Conservation (phyloP, 2,113 vertebrate species). For the Otocyon megalotis region DNA sequence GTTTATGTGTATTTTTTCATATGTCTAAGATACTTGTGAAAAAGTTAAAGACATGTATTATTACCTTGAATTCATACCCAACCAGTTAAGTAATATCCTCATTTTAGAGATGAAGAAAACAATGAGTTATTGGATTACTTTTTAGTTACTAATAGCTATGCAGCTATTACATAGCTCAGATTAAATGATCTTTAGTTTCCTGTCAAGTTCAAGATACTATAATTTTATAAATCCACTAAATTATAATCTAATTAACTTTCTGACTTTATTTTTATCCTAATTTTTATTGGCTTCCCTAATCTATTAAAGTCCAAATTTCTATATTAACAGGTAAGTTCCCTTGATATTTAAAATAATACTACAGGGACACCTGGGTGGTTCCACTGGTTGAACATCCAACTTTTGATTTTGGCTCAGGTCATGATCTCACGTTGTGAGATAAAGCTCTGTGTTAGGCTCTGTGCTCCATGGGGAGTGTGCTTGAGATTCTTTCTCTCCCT, state of each 20-base stretch:
- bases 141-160: not conserved
- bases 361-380: not conserved
- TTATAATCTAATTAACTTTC: slow-evolving; percentile 20
- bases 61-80: slow-evolving; percentile 21
- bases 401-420: not conserved
- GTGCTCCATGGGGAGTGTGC: not conserved
- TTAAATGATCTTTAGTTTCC: not conserved
- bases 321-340: not conserved
- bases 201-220: not conserved
- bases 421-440: not conserved
- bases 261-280: slow-evolving; percentile 38
- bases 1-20: not conserved
- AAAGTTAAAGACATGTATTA: slow-evolving; percentile 28
- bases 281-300: slow-evolving; percentile 21
- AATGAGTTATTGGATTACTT: not conserved
- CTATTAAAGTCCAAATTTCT: not conserved
- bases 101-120: slow-evolving; percentile 25
- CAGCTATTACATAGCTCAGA: not conserved
- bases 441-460: not conserved
- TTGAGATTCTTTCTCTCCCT: not conserved
- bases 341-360: not conserved
- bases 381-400: not conserved
- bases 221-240: slow-evolving; percentile 7
- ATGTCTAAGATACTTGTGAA: not conserved
- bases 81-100: not conserved